These are phyloP conservation scores for Nomia melanderi DNA, from an alignment of 1,140 invertebrate genomes.

Conservation along the genomic window DNA sequence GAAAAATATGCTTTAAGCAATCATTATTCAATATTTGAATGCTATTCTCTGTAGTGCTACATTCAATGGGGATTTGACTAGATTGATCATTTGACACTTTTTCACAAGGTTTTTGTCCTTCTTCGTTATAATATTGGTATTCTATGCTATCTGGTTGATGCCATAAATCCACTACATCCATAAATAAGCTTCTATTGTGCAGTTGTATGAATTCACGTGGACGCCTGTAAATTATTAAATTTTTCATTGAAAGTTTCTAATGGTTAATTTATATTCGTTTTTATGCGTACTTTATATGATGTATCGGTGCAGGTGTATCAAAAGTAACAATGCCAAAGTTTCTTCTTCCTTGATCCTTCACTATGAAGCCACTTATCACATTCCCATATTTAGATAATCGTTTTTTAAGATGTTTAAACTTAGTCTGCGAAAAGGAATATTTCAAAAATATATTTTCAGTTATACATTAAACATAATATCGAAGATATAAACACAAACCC, in stretches of 20 bases:
- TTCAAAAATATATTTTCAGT: neutral
- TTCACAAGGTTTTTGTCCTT: neutral
- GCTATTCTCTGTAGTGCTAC: constrained; percentile 47
- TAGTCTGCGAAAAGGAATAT: constrained; percentile 67
- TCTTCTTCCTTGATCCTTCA: constrained; percentile 67
- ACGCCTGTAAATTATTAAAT: constrained; percentile 66
- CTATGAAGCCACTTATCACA: constrained; percentile 73
- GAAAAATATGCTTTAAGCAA: constrained; percentile 75
- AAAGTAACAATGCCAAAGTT: constrained; percentile 78
- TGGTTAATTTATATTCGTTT: constrained; percentile 22
- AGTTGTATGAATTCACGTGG: constrained; percentile 67
- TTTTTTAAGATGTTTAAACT: constrained; percentile 69
- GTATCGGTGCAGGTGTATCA: constrained; percentile 61
- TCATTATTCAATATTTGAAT: constrained; percentile 77
- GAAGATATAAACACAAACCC: constrained; percentile 66
- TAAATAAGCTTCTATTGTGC: constrained; percentile 73
- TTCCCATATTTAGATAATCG: constrained; percentile 74
- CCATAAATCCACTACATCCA: constrained; percentile 76
- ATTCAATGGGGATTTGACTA: constrained; percentile 44
- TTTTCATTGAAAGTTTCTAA: neutral
- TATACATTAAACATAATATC: neutral
- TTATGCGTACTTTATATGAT: constrained; percentile 65
- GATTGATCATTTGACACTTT: constrained; percentile 27
- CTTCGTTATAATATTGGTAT: constrained; percentile 66
- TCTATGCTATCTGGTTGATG: constrained; percentile 77